Percentiles rank a stretch among this genome's conserved stretches.
Evolutionary conservation across 2,888 invertebrate genomes (phyloP).

Genomic region (Brachynemurus nebulosus): DNA sequence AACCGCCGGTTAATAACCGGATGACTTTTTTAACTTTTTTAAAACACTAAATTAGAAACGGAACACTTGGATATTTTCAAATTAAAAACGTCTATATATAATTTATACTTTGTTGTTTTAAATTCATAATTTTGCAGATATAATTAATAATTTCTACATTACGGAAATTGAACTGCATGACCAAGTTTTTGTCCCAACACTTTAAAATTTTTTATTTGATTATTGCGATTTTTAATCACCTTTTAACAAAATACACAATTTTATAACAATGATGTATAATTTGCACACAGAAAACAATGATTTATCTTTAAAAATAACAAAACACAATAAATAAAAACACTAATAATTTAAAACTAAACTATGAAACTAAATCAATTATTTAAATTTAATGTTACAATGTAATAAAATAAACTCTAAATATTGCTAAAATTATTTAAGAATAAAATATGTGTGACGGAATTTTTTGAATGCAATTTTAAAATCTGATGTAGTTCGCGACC

Average conservation of each 20-base stretch:
- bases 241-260: neutral
- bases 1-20: conserved; percentile 3
- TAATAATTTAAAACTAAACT: conserved; percentile 5
- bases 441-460: neutral
- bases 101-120: neutral
- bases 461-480: conserved; percentile 5
- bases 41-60: neutral
- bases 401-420: neutral
- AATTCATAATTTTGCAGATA: neutral
- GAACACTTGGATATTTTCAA: neutral
- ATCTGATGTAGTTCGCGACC: conserved; percentile 30
- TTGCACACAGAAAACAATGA: neutral
- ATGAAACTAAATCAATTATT: neutral
- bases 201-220: neutral
- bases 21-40: neutral
- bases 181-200: neutral
- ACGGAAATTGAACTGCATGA: neutral
- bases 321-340: neutral
- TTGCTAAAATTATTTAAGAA: conserved; percentile 1
- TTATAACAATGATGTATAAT: neutral
- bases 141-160: neutral
- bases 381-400: conserved; percentile 2
- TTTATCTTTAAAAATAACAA: neutral
- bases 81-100: neutral
- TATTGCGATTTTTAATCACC: neutral